These are phyloP conservation scores for Steatocranus sp. DNA, from an alignment of 2,797 vertebrate genomes.

Conservation along the genomic window DNA sequence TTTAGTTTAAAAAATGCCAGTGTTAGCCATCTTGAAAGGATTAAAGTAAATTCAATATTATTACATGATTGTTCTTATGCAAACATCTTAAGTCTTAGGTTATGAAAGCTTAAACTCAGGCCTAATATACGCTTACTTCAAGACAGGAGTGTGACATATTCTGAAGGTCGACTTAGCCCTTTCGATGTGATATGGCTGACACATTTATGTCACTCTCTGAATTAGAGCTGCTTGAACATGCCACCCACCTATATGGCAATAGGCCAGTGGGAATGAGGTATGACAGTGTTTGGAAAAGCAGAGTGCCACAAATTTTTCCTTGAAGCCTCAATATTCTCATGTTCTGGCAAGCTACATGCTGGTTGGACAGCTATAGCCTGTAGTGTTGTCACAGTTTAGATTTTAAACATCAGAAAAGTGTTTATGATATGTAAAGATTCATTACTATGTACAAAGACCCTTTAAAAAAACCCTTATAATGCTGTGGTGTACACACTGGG, in stretches of 20 bases:
- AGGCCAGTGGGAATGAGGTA: constrained; percentile 52
- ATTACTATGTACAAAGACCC: not conserved
- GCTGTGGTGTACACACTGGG: not conserved
- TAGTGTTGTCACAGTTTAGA: constrained; percentile 15
- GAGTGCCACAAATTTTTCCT: constrained; percentile 46
- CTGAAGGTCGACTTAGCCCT: constrained; percentile 57
- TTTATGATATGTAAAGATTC: constrained; percentile 1
- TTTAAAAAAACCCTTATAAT: not conserved
- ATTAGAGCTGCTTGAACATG: constrained; percentile 59
- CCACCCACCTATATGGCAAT: constrained; percentile 47
- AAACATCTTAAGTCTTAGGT: not conserved
- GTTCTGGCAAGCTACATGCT: constrained; percentile 14
- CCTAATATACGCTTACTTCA: constrained; percentile 46
- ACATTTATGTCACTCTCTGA: constrained; percentile 59
- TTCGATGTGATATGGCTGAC: constrained; percentile 33
- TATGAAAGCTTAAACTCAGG: constrained; percentile 20
- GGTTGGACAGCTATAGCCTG: constrained; percentile 3
- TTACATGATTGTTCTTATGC: not conserved
- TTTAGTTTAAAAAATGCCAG: not conserved
- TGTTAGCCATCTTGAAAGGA: not conserved
- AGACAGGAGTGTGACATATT: constrained; percentile 38
- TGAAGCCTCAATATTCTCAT: constrained; percentile 48
- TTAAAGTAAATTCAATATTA: not conserved
- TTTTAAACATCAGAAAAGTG: constrained; percentile 29
- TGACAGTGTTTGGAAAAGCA: constrained; percentile 28